Base-by-base conservation (phyloP, 2,888 invertebrate species). In the Fabriciana adippe region DNA sequence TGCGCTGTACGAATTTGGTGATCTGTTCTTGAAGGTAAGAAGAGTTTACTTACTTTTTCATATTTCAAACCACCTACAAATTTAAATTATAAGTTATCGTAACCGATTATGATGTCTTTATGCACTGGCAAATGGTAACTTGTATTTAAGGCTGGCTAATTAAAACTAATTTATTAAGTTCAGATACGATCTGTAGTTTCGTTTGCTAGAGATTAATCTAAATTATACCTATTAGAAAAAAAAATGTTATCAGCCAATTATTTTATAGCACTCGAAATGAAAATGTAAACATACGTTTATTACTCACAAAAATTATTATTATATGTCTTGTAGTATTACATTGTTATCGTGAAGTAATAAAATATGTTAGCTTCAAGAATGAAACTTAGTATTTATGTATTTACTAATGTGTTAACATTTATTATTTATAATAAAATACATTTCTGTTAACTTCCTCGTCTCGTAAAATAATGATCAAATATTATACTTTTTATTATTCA, bases 1-100 rank as follows among this genome's bases (percentile, higher is more conserved):
- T 90, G 94, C 95, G 84, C 94, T 95, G 93, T 95, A 95, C 92
- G 95, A 95, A 83, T 95, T 95, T 93, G 95, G 94, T 93, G 95
- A 96, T 89, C 94, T 94, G 89, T 92, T 95, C 81, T 93, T 95
- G 87, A 95, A 95, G 95, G 95, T 95, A 94, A 90, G 88, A 82
- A 51, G 56, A 67, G 41, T 61, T 67, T 57, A 59, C 66, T 64
- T 68, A 18, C 16, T 41, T 41, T 41, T 41, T 8, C 6, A 8
- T 41, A 41, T 41, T 11, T 41, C 35, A 41, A 41, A 8, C 35
- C 35, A 41, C 35, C 35, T 41, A 41, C 35, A 35, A 35, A 35
- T 35, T 35, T 35, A 35, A 11, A 11, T 8, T 11, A 41, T 11
- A 41, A 41, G 2, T 41, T 8, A 8, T 41, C 8, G 35, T 41